Evolutionary conservation across 2,797 vertebrate species (phyloP), one percentile per base, ranked within the genome.

Genomic region (Fundulus diaphanus): DNA sequence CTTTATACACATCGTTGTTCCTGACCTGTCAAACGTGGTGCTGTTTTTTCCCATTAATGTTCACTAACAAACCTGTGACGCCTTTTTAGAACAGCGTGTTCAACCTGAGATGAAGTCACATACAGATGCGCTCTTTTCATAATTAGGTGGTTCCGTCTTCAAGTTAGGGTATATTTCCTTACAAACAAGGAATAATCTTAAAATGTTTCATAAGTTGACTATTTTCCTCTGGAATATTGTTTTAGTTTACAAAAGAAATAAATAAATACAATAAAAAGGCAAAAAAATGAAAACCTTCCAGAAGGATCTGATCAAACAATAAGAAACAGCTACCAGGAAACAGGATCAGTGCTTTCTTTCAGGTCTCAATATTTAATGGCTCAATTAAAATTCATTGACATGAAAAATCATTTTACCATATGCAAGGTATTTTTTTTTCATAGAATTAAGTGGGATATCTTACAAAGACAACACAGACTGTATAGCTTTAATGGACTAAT

Each of bases 391-490:
- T 90, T 93, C 90, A 94, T 94, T 94, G 93, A 96, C 95, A 95
- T 93, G 92, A 95, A 95, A 95, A 94, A 94, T 93, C 88, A 92
- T 95, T 92, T 95, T 92, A 96, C 89, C 89, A 93, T 92, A 93
- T 91, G 84, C 90, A 92, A 92, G 91, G 82, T 93, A 65, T 77
- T 92, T 92, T 94, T 93, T 95, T 82, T 94, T 91, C 92, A 96
- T 94, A 94, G 93, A 93, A 94, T 94, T 90, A 94, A 91, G 95
- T 95, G 94, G 92, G 86, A 93, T 94, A 96, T 93, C 92, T 96
- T 96, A 97, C 96, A 96, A 94, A 94, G 93, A 93, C 94, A 77
- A 96, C 95, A 97, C 94, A 95, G 94, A 96, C 91, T 90, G 89
- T 91, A 93, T 93, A 94, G 91, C 92, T 94, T 94, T 90, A 92